Conservation (phyloP, 1,140 invertebrate genomes). For the Drosophila tani region DNA sequence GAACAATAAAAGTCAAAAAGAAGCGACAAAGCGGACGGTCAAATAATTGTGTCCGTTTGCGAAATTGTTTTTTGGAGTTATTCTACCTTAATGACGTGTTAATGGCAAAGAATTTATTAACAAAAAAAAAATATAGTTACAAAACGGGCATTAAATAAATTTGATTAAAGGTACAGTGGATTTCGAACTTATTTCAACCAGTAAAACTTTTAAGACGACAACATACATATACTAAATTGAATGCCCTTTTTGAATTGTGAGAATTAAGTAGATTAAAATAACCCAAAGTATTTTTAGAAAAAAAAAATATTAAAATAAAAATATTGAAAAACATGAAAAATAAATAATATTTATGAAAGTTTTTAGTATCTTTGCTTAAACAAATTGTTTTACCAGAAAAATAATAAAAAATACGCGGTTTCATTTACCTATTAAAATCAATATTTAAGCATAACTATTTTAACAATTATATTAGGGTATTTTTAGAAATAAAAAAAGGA, state of each 20-base stretch:
- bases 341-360: no score
- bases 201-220: neutral
- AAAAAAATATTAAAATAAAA: no score
- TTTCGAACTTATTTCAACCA: neutral
- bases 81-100: conserved; percentile 26
- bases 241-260: neutral
- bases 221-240: neutral
- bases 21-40: conserved; percentile 39
- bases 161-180: neutral
- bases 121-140: neutral
- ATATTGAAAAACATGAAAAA: no score
- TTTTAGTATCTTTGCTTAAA: no score
- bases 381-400: no score
- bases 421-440: no score
- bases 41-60: conserved; percentile 46
- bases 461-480: no score
- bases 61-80: conserved; percentile 22
- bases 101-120: conserved; percentile 2
- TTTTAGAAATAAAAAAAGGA: no score
- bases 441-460: no score
- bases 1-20: conserved; percentile 67
- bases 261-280: neutral
- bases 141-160: neutral
- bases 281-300: neutral
- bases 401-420: no score